Conservation (phyloP, 2,888 invertebrate genomes). For the Caenorhabditis panamensis region DNA sequence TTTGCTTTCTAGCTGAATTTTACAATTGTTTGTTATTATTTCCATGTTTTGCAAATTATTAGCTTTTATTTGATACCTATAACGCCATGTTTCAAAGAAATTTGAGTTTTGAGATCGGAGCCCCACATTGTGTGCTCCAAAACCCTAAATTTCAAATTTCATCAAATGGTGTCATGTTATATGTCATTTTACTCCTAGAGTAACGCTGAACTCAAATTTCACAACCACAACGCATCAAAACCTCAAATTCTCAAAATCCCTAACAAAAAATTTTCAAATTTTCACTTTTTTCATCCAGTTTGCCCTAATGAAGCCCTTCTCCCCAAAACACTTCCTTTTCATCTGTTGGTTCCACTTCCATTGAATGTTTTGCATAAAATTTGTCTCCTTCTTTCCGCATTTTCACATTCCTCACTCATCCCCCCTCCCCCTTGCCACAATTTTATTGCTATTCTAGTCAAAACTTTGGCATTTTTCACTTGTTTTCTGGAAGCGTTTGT, state of each 20-base stretch:
- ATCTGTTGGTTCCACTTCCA: neutral
- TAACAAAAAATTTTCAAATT: neutral
- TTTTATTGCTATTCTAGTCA: conserved; percentile 2
- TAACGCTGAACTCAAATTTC: neutral
- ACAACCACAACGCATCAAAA: neutral
- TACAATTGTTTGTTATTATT: too few species aligned
- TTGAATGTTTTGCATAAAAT: neutral
- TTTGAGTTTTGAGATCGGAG: neutral
- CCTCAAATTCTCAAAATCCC: neutral
- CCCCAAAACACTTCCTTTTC: too few species aligned
- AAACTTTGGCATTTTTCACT: neutral
- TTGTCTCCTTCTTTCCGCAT: neutral
- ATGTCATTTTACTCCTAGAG: neutral
- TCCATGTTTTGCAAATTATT: neutral
- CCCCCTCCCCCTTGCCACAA: neutral
- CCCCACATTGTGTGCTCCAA: neutral
- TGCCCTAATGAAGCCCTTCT: neutral
- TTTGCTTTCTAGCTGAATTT: too few species aligned
- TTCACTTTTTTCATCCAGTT: too few species aligned
- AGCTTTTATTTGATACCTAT: neutral
- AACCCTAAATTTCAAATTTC: neutral
- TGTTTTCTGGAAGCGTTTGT: too few species aligned
- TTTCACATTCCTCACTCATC: conserved; percentile 1
- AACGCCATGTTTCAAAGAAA: neutral
- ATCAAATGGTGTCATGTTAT: neutral